Percentiles rank a stretch among this genome's conserved stretches.
Conservation (phyloP, 1,140 invertebrate species). For the Drosophila persimilis region DNA sequence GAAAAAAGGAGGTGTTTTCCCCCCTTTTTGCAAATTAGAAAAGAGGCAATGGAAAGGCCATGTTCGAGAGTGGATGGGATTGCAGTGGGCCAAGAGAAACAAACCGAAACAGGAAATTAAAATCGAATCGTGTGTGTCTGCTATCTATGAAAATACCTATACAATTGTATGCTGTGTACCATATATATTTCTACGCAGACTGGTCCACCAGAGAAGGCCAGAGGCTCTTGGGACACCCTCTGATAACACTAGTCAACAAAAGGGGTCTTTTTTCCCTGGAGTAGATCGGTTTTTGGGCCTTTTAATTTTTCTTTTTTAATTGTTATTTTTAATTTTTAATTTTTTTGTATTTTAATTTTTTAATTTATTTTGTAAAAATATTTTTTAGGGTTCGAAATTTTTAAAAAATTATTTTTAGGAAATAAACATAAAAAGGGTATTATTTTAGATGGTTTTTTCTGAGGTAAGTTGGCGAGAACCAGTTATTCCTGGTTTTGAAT, state of each 20-base stretch:
- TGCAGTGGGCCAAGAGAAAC: slow-evolving; percentile 15
- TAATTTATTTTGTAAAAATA: no score
- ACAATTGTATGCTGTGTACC: not conserved
- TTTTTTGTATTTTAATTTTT: no score
- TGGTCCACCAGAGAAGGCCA: not conserved
- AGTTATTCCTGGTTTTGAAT: no score
- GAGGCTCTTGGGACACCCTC: not conserved
- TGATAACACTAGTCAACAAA: not conserved
- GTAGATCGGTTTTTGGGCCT: no score
- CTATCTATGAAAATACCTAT: slow-evolving; percentile 18
- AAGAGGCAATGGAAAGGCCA: slow-evolving; percentile 40
- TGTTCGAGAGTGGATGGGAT: slow-evolving; percentile 2
- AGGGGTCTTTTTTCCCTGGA: no score
- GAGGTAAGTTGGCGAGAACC: no score
- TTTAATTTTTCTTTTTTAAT: no score
- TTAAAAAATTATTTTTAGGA: no score
- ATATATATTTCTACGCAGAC: slow-evolving; percentile 1
- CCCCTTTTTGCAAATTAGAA: slow-evolving; percentile 60
- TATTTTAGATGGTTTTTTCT: no score
- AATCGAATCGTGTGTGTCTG: slow-evolving; percentile 60
- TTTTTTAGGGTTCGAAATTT: no score
- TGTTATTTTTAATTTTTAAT: no score
- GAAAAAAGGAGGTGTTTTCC: slow-evolving; percentile 18
- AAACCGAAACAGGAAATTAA: slow-evolving; percentile 75
- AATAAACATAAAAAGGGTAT: no score